These are phyloP conservation scores for Drosophila watanabei DNA, from an alignment of 1,140 invertebrate genomes.

Conservation along the genomic window DNA sequence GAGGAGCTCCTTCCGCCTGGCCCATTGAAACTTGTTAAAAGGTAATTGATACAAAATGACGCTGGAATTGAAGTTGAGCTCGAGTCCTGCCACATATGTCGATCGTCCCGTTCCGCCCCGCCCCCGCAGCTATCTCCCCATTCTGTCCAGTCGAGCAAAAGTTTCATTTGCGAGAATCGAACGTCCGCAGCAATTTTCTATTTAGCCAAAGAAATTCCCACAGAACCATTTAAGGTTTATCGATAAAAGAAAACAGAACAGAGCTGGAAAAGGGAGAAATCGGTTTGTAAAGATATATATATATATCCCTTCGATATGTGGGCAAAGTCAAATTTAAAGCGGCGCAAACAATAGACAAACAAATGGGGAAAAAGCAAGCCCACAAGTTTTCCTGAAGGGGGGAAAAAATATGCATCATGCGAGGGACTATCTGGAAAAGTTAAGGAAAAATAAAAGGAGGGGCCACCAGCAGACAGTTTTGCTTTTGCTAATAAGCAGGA, in stretches of 20 bases:
- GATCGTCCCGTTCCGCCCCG: neutral
- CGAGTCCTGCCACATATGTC: constrained; percentile 39
- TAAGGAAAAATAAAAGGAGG: constrained; percentile 1
- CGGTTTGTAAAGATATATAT: neutral
- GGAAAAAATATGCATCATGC: constrained; percentile 10
- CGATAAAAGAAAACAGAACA: constrained; percentile 11
- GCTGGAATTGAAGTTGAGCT: constrained; percentile 61
- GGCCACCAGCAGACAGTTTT: constrained; percentile 26
- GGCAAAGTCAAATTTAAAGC: constrained; percentile 46
- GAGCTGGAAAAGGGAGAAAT: neutral
- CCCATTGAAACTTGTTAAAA: constrained; percentile 70
- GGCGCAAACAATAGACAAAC: constrained; percentile 37
- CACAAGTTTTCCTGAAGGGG: constrained; percentile 24
- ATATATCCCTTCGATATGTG: constrained; percentile 27
- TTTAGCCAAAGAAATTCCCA: constrained; percentile 50
- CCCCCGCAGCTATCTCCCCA: constrained; percentile 1
- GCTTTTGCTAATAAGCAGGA: constrained; percentile 56
- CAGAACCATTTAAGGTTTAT: constrained; percentile 48
- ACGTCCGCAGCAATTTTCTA: constrained; percentile 56
- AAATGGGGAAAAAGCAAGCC: constrained; percentile 29
- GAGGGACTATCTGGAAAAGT: constrained; percentile 7
- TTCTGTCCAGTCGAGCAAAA: constrained; percentile 23
- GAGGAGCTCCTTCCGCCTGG: neutral
- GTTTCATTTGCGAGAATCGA: constrained; percentile 39
- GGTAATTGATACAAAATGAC: constrained; percentile 81